Percentiles rank a stretch among this genome's conserved stretches.
Conservation (phyloP, 2,113 vertebrate species). For the Sinocyclocheilus rhinocerous region DNA sequence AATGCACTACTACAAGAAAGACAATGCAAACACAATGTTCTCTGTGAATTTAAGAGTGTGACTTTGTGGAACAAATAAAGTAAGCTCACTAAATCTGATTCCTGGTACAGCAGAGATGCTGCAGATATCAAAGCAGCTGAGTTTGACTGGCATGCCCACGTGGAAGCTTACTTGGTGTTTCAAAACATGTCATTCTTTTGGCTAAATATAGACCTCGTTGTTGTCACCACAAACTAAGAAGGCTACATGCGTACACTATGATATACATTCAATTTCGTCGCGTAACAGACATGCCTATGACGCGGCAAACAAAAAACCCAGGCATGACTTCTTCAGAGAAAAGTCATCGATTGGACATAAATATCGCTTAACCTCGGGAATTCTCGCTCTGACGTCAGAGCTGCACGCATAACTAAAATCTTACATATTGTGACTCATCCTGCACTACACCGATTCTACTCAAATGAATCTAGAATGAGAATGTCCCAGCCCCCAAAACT, state of each 20-base stretch:
- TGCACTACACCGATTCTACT: no score
- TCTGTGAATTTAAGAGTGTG: neutral
- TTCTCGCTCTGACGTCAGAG: slow-evolving; percentile 48
- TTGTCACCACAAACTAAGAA: slow-evolving; percentile 20
- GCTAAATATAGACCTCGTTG: slow-evolving; percentile 21
- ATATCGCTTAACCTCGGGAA: slow-evolving; percentile 47
- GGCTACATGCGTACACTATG: neutral
- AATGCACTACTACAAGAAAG: neutral
- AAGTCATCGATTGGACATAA: neutral
- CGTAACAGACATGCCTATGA: neutral
- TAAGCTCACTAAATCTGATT: neutral
- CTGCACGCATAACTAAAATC: no score
- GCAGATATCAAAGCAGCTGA: slow-evolving; percentile 15
- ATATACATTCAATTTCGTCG: neutral
- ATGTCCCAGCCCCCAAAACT: neutral
- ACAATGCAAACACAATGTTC: neutral
- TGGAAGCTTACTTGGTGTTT: slow-evolving; percentile 18
- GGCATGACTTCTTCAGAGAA: neutral
- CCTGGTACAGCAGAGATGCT: neutral
- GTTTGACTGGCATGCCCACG: slow-evolving; percentile 1
- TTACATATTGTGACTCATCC: no score
- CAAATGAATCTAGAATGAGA: no score
- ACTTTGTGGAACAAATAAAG: neutral
- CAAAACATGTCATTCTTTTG: slow-evolving; percentile 6
- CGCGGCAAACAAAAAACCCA: neutral